These are phyloP conservation scores for Drosophila rhopaloa DNA, from an alignment of 1,140 invertebrate genomes.

Conservation along the genomic window DNA sequence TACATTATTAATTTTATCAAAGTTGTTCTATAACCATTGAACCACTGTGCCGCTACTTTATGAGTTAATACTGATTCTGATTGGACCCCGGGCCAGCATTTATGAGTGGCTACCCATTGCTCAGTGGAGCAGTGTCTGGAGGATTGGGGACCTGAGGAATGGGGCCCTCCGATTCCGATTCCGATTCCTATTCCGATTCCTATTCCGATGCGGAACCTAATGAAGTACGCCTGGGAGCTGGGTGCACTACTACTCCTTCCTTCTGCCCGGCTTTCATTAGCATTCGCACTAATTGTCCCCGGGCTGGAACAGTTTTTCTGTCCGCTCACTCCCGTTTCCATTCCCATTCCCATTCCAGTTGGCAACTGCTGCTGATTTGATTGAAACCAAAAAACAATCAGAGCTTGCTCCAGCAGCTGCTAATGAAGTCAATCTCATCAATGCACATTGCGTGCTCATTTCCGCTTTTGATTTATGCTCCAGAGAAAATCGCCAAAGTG, in stretches of 20 bases:
- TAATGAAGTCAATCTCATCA: slow-evolving; percentile 78
- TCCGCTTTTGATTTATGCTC: slow-evolving; percentile 72
- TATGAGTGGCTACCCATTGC: slow-evolving; percentile 35
- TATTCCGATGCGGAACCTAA: slow-evolving; percentile 43
- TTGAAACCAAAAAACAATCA: slow-evolving; percentile 73
- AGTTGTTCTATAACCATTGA: not conserved
- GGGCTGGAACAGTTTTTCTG: slow-evolving; percentile 45
- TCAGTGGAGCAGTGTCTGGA: not conserved
- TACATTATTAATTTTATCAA: too few species aligned
- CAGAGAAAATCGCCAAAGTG: slow-evolving; percentile 41
- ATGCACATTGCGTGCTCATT: slow-evolving; percentile 71
- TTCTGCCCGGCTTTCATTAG: slow-evolving; percentile 60
- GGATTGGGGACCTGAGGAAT: not conserved
- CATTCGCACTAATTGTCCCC: slow-evolving; percentile 69
- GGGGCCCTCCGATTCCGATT: not conserved
- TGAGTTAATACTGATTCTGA: slow-evolving; percentile 38
- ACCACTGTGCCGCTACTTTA: slow-evolving; percentile 29
- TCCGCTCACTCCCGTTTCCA: not conserved
- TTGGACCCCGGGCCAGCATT: slow-evolving; percentile 30
- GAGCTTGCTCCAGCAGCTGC: slow-evolving; percentile 55
- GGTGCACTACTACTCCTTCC: slow-evolving; percentile 3
- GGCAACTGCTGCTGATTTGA: slow-evolving; percentile 58
- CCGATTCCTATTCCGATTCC: slow-evolving; percentile 17
- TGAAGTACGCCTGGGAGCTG: slow-evolving; percentile 46
- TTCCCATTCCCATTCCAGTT: slow-evolving; percentile 1